These are phyloP conservation scores for Lordiphosa clarofinis DNA, from an alignment of 1,140 invertebrate genomes.

Conservation along the genomic window DNA sequence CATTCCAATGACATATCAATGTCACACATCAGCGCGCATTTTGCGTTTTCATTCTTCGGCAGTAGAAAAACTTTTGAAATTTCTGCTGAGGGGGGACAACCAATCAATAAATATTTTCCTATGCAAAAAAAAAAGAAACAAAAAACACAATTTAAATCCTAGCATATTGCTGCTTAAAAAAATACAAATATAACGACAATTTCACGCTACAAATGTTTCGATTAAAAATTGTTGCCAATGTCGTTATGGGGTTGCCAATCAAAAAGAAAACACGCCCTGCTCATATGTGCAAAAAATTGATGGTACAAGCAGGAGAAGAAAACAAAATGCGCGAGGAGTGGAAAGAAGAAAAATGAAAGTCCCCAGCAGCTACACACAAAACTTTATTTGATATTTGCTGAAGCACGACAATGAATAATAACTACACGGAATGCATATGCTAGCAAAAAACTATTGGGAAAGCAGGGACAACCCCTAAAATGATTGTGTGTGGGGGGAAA, in stretches of 20 bases:
- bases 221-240: constrained; percentile 54
- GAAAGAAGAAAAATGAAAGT: constrained; percentile 22
- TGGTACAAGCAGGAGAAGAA: constrained; percentile 22
- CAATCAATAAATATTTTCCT: constrained; percentile 28
- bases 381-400: constrained; percentile 69
- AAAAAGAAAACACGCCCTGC: constrained; percentile 37
- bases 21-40: constrained; percentile 41
- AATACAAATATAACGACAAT: constrained; percentile 60
- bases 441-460: constrained; percentile 23
- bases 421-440: constrained; percentile 65
- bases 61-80: background rate
- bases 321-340: constrained; percentile 19
- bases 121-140: background rate
- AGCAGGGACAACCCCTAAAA: constrained; percentile 11
- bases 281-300: constrained; percentile 49
- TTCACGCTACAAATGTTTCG: constrained; percentile 74
- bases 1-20: constrained; percentile 19
- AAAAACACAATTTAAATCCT: constrained; percentile 52
- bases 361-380: constrained; percentile 38
- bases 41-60: background rate
- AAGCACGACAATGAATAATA: constrained; percentile 75
- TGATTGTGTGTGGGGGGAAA: constrained; percentile 14
- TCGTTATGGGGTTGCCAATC: constrained; percentile 51
- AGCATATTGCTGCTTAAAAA: constrained; percentile 62
- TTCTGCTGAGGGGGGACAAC: background rate